These are phyloP conservation scores for Tenebrio molitor DNA, from an alignment of 1,140 invertebrate species.

Conservation along the genomic window DNA sequence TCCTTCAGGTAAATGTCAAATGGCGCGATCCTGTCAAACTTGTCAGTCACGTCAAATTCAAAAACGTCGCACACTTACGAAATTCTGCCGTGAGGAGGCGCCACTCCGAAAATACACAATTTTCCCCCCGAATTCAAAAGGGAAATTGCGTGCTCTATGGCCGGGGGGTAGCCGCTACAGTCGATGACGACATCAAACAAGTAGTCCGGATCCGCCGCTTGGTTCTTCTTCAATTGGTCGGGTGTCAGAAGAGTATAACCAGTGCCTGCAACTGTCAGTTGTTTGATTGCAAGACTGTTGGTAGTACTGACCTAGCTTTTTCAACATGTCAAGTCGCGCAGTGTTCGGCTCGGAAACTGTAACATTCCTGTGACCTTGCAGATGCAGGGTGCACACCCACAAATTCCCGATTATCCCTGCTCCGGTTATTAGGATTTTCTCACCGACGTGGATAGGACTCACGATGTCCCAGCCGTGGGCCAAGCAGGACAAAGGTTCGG, in stretches of 20 bases:
- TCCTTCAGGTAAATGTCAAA: conserved; percentile 76
- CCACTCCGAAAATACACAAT: conserved; percentile 73
- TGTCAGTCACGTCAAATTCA: neutral
- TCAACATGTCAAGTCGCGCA: conserved; percentile 68
- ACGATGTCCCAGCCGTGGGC: conserved; percentile 76
- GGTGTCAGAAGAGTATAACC: conserved; percentile 68
- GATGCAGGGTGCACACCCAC: conserved; percentile 75
- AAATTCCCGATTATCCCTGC: conserved; percentile 81
- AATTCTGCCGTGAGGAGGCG: conserved; percentile 67
- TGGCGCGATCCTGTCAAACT: conserved; percentile 71
- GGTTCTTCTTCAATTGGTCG: conserved; percentile 69
- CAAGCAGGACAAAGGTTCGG: conserved; percentile 78
- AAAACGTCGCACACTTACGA: conserved; percentile 55
- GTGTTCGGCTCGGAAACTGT: conserved; percentile 76
- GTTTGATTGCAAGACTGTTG: neutral
- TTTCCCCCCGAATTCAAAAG: conserved; percentile 69
- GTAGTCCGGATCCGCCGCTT: conserved; percentile 59
- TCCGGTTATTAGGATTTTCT: conserved; percentile 75
- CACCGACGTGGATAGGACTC: conserved; percentile 72
- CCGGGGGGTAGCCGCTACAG: conserved; percentile 75
- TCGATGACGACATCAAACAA: conserved; percentile 76
- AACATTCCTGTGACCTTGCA: conserved; percentile 76
- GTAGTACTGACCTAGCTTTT: conserved; percentile 70
- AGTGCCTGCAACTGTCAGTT: conserved; percentile 50
- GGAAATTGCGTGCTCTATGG: conserved; percentile 69